Conservation (phyloP, 1,140 invertebrate species). For the Tetramorium parvispinum region DNA sequence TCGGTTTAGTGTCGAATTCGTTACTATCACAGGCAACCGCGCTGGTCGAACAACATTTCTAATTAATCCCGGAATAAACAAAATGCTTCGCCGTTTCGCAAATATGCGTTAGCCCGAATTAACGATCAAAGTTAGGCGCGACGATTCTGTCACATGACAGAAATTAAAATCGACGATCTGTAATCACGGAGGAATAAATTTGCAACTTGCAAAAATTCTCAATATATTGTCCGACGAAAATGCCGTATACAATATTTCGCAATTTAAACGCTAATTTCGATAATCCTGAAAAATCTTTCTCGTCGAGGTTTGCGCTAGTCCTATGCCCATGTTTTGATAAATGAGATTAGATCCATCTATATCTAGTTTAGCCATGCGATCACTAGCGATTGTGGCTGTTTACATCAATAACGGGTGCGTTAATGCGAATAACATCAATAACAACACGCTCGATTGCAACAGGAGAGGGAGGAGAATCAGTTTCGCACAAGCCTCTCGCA, state of each 20-base stretch:
- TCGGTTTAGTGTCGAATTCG: slow-evolving; percentile 59
- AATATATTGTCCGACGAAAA: neutral
- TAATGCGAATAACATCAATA: slow-evolving; percentile 70
- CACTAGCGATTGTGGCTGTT: slow-evolving; percentile 54
- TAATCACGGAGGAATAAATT: neutral
- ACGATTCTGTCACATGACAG: slow-evolving; percentile 11
- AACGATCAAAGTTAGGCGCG: slow-evolving; percentile 51
- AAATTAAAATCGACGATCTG: slow-evolving; percentile 16
- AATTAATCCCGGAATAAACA: slow-evolving; percentile 71
- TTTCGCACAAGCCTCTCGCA: slow-evolving; percentile 65
- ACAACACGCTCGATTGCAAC: slow-evolving; percentile 59
- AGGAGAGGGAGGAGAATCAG: slow-evolving; percentile 53
- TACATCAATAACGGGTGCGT: slow-evolving; percentile 48
- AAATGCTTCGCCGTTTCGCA: slow-evolving; percentile 59
- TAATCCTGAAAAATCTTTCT: neutral
- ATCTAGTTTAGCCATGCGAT: slow-evolving; percentile 16
- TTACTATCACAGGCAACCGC: slow-evolving; percentile 30
- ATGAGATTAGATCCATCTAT: slow-evolving; percentile 19
- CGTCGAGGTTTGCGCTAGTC: neutral
- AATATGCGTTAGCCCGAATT: slow-evolving; percentile 58
- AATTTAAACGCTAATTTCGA: neutral
- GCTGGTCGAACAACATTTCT: slow-evolving; percentile 60
- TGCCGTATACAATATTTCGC: neutral
- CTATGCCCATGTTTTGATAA: neutral
- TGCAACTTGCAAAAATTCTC: slow-evolving; percentile 18